Base-by-base conservation (phyloP, 2,888 invertebrate genomes). In the Melieria picta region DNA sequence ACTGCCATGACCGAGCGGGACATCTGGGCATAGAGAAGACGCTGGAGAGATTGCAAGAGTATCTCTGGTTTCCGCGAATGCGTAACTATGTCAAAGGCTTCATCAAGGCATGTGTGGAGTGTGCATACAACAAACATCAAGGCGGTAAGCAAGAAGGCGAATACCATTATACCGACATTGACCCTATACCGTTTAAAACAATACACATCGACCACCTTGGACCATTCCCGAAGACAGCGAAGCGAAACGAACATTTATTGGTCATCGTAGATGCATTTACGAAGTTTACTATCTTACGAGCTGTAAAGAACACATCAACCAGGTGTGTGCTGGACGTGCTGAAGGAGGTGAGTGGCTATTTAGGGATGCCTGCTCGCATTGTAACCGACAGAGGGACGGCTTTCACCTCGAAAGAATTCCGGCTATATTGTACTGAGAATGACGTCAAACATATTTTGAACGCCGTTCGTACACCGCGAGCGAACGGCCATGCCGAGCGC, bases 371-470 rank as follows among this genome's bases (percentile, higher is more conserved):
- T 10, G 10, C 6, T 30, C 42, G 58, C 10, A 58, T 58, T 30
- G 30, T 30, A 30, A 30, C 30, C 30, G 79, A 81, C 72, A 64
- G 78, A 43, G 79, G 80, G 4, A 75, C 79, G 0, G 79, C 78
- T 4, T 81, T 73, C 69, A 79, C 76, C 3, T 74, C 79, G 3
- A 69, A 75, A 16, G 68, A 50, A 16, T 80, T 80, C 61, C 67
- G 75, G 56, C 61, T 65, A 7, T 78, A 76, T 60, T 76, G 75
- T 65, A 47, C 62, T 5, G 67, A 75, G 10, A 65, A 76, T 56
- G 65, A 72, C 11, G 78, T 81, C 10, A 67, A 76, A 58, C 80
- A 79, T 63, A 72, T 80, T 2, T 72, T 77, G 52, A 75, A 71
- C 52, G 77, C 78, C 0, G 74, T 78, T 11, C 76, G 75, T n/a